phyloP scores from a whole-genome alignment of 2,113 vertebrate species.

The Rutilus rutilus region DNA sequence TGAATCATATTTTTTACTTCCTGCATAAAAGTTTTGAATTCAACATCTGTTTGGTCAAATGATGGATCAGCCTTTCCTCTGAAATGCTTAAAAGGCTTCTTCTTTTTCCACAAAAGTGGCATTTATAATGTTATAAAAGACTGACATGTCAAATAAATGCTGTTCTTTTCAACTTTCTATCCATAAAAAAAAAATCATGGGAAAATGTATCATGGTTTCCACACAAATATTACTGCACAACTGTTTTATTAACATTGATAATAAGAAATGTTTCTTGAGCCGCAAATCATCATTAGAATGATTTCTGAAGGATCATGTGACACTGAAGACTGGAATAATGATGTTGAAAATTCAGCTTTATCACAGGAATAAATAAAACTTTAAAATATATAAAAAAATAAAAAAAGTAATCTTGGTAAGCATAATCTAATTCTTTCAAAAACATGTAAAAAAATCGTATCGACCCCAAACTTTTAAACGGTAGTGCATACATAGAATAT shows the following conservation, averaged over 20 bases:
- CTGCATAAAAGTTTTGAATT: background rate
- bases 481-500: background rate
- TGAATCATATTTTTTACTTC: background rate
- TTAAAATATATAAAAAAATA: background rate
- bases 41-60: background rate
- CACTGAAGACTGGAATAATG: background rate
- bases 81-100: background rate
- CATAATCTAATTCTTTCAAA: background rate
- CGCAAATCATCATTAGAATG: background rate
- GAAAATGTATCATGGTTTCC: background rate
- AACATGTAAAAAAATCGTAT: background rate
- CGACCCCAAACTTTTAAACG: background rate
- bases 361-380: background rate
- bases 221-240: background rate
- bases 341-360: too few relatives aligned
- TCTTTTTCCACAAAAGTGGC: background rate
- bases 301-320: background rate
- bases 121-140: background rate
- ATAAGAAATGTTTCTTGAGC: background rate
- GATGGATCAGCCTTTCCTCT: too few relatives aligned
- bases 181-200: background rate
- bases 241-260: background rate
- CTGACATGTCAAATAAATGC: too few relatives aligned
- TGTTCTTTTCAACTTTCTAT: too few relatives aligned
- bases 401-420: background rate